Evolutionary conservation across 2,888 invertebrate species (phyloP).

Genomic region (Nudaria mundana): DNA sequence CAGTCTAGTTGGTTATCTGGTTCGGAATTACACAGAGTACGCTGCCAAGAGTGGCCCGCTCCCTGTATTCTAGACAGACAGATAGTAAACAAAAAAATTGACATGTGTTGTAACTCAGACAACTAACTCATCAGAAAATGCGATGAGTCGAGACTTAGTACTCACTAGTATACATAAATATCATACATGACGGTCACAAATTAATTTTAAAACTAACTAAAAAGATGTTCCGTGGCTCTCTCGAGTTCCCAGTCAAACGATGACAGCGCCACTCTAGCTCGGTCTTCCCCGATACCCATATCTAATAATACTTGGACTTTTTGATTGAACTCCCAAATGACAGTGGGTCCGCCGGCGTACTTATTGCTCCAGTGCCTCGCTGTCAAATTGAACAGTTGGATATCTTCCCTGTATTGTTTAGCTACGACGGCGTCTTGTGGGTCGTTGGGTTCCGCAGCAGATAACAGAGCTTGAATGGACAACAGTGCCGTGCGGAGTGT

Average conservation of each 20-base stretch:
- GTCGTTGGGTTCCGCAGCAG: conserved; percentile 95
- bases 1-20: background rate
- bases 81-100: too few relatives aligned
- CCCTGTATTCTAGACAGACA: too few relatives aligned
- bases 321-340: conserved; percentile 87
- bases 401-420: conserved; percentile 95
- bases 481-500: conserved; percentile 97
- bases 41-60: too few relatives aligned
- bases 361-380: conserved; percentile 98
- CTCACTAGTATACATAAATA: too few relatives aligned
- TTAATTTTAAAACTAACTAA: conserved; percentile 60
- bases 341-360: conserved; percentile 90
- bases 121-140: too few relatives aligned
- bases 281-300: conserved; percentile 96
- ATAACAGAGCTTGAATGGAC: conserved; percentile 96
- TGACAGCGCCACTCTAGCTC: conserved; percentile 94
- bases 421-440: conserved; percentile 99
- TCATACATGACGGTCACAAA: too few relatives aligned
- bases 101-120: too few relatives aligned
- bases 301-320: conserved; percentile 94
- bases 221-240: conserved; percentile 89
- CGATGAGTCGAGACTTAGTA: too few relatives aligned
- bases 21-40: too few relatives aligned
- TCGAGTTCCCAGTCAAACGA: conserved; percentile 96
- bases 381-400: conserved; percentile 92